phyloP scores from a whole-genome alignment of 2,888 invertebrate species.

The Galeopsomyia nigrocyanea region DNA sequence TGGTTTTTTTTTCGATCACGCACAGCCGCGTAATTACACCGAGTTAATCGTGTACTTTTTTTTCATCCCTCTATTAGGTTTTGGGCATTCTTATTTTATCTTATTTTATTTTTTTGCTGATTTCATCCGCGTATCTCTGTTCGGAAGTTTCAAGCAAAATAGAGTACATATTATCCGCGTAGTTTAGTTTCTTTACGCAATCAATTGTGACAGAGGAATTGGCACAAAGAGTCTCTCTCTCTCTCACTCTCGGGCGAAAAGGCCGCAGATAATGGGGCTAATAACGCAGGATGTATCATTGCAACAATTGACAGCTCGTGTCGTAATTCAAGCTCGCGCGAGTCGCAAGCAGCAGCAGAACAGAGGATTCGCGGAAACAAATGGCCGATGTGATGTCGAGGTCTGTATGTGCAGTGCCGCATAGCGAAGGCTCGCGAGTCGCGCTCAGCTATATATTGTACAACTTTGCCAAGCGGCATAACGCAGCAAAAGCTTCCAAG shows the following conservation, averaged over 20 bases:
- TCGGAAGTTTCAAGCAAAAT: not conserved
- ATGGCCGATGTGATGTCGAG: conserved; percentile 46
- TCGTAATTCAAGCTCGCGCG: conserved; percentile 34
- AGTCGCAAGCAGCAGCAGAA: conserved; percentile 16
- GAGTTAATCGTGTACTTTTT: conserved; percentile 35
- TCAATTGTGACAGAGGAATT: too few species aligned
- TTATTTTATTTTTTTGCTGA: conserved; percentile 1
- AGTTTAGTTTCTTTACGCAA: too few species aligned
- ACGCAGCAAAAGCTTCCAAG: not conserved
- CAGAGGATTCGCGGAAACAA: conserved; percentile 44
- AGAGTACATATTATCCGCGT: too few species aligned
- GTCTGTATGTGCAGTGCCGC: not conserved
- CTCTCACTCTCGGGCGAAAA: too few species aligned
- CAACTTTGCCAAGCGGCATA: not conserved
- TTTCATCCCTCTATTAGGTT: not conserved
- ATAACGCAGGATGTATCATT: too few species aligned
- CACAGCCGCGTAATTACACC: conserved; percentile 34
- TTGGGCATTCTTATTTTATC: too few species aligned
- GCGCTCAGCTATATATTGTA: conserved; percentile 9
- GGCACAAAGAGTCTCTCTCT: too few species aligned
- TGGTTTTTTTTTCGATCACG: conserved; percentile 21
- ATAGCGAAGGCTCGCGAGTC: conserved; percentile 17
- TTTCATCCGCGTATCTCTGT: conserved; percentile 35
- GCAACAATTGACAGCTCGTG: conserved; percentile 30
- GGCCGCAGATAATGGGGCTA: too few species aligned